A percentile compares a stretch with the other conserved stretches of the same genome.
Conservation (phyloP, 1,140 invertebrate genomes). For the Akabosia matsudoensis region DNA sequence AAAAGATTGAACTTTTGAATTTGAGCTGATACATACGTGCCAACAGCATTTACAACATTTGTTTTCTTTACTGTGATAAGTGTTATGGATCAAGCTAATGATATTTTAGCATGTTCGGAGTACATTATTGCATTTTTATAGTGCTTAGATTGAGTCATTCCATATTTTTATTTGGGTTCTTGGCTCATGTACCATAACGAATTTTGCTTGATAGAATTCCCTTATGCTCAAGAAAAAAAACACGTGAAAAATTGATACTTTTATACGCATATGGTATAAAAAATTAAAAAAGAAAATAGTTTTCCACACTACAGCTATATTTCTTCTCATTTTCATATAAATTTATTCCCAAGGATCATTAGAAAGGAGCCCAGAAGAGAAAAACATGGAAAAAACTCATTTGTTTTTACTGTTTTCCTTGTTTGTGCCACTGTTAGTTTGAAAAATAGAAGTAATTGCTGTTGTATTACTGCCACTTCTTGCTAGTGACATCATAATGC, state of each 20-base stretch:
- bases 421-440: neutral
- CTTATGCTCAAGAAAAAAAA: neutral
- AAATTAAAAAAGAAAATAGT: too few relatives aligned
- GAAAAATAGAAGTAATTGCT: neutral
- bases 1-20: too few relatives aligned
- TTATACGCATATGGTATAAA: neutral
- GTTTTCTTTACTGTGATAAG: neutral
- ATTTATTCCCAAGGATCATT: neutral
- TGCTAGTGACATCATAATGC: neutral
- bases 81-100: constrained; percentile 16
- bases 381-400: neutral
- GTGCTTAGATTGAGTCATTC: neutral
- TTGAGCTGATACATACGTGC: neutral
- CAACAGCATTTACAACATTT: neutral
- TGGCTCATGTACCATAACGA: constrained; percentile 11
- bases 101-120: neutral
- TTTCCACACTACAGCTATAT: neutral
- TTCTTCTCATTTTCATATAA: neutral
- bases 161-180: constrained; percentile 10
- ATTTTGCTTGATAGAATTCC: constrained; percentile 3
- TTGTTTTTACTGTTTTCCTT: neutral
- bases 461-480: neutral
- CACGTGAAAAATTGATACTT: neutral
- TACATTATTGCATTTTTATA: constrained; percentile 1
- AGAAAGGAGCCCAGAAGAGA: neutral